Evolutionary conservation across 2,888 invertebrate genomes (phyloP).

Genomic region (Coecobrya sp.): DNA sequence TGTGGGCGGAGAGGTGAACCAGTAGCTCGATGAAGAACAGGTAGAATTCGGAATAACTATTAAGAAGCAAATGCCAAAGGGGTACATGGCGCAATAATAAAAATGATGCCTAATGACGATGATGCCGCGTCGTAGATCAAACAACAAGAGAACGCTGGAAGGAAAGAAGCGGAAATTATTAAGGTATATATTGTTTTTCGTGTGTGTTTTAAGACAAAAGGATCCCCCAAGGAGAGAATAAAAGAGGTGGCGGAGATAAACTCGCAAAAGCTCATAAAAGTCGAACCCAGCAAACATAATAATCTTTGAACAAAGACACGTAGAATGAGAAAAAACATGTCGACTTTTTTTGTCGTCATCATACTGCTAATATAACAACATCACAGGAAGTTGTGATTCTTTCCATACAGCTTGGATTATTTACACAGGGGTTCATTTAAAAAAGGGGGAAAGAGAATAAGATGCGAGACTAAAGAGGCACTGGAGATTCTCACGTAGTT

Average conservation of each 20-base stretch:
- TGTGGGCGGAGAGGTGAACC: neutral
- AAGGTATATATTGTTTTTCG: neutral
- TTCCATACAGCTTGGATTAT: conserved; percentile 65
- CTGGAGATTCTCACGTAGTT: conserved; percentile 47
- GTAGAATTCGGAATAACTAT: neutral
- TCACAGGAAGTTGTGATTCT: conserved; percentile 63
- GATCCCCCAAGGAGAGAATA: conserved; percentile 73
- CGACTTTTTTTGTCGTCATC: conserved; percentile 1
- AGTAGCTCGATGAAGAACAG: neutral
- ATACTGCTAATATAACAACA: neutral
- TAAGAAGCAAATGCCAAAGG: conserved; percentile 45
- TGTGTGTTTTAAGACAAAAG: conserved; percentile 64
- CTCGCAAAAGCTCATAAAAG: conserved; percentile 23
- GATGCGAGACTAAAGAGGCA: neutral
- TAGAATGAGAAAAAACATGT: conserved; percentile 44
- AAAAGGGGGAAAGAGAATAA: neutral
- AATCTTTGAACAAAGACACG: conserved; percentile 3
- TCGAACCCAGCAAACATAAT: neutral
- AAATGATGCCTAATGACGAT: conserved; percentile 40
- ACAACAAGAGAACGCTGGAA: neutral
- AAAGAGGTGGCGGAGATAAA: conserved; percentile 38
- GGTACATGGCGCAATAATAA: conserved; percentile 46
- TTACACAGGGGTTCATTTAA: conserved; percentile 60
- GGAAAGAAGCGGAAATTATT: conserved; percentile 39
- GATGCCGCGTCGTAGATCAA: neutral